These are phyloP conservation scores for Rhinolophus ferrumequinum DNA, from an alignment of 2,113 vertebrate species.

Conservation along the genomic window DNA sequence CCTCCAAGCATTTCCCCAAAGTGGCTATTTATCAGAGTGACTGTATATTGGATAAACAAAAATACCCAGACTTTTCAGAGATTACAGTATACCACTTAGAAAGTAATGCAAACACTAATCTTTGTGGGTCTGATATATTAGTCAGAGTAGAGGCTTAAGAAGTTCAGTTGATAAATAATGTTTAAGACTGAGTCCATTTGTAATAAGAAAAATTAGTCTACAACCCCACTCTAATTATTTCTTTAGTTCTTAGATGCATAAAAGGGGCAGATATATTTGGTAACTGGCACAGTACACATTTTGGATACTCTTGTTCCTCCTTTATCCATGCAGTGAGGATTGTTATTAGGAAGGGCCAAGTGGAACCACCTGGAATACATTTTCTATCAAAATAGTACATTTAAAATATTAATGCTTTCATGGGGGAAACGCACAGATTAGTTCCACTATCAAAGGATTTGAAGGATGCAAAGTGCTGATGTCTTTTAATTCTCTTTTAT, in stretches of 20 bases:
- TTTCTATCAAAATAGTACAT: slow-evolving; percentile 39
- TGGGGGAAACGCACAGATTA: background rate
- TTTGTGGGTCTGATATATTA: background rate
- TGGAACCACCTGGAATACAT: background rate
- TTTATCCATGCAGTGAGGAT: background rate
- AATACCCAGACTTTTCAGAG: background rate
- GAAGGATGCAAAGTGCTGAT: background rate
- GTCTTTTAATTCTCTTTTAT: slow-evolving; percentile 32
- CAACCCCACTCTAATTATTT: background rate
- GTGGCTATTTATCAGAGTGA: background rate
- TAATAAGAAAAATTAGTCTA: background rate
- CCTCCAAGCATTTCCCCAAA: background rate
- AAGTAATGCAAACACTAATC: background rate
- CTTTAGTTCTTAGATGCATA: background rate
- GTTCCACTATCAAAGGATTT: background rate
- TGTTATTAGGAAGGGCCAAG: background rate
- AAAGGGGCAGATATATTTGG: background rate
- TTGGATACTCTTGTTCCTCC: background rate
- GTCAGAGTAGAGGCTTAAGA: background rate
- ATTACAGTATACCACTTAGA: background rate
- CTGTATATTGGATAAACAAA: background rate
- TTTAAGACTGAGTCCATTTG: background rate
- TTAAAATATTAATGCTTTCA: slow-evolving; percentile 26
- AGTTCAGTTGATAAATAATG: background rate
- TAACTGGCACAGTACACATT: background rate